Evolutionary conservation across 2,113 vertebrate species (phyloP).

Genomic region (Phoenicopterus ruber): DNA sequence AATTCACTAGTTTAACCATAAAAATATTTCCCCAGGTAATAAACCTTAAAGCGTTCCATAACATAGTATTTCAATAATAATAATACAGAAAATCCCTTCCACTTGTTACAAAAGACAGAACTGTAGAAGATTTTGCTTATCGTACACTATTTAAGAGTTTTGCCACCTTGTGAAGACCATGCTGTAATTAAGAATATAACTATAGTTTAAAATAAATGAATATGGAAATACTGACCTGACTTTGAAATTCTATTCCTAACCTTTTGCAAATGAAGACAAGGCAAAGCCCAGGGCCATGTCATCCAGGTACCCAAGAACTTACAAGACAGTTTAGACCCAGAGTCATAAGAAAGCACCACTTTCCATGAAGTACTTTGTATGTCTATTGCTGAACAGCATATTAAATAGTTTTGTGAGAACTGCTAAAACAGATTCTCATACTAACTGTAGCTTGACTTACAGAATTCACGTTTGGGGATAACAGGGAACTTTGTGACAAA

Average conservation of each 20-base stretch:
- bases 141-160: background rate
- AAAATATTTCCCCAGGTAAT: slow-evolving; percentile 31
- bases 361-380: background rate
- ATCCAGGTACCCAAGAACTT: background rate
- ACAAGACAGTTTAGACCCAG: background rate
- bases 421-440: slow-evolving; percentile 26
- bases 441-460: slow-evolving; percentile 24
- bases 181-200: background rate
- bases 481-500: background rate
- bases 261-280: background rate
- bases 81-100: slow-evolving; percentile 17
- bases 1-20: slow-evolving; percentile 56
- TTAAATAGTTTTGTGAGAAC: slow-evolving; percentile 29
- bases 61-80: slow-evolving; percentile 30
- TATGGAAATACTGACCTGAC: background rate
- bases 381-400: background rate
- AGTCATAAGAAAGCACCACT: slow-evolving; percentile 20
- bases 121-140: background rate
- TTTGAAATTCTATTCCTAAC: background rate
- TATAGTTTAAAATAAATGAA: background rate
- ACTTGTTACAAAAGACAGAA: slow-evolving; percentile 48
- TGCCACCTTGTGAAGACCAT: background rate
- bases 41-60: slow-evolving; percentile 45
- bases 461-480: background rate
- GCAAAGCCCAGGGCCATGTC: background rate